Base-by-base conservation (phyloP, 2,113 vertebrate species). In the Geococcyx californianus region DNA sequence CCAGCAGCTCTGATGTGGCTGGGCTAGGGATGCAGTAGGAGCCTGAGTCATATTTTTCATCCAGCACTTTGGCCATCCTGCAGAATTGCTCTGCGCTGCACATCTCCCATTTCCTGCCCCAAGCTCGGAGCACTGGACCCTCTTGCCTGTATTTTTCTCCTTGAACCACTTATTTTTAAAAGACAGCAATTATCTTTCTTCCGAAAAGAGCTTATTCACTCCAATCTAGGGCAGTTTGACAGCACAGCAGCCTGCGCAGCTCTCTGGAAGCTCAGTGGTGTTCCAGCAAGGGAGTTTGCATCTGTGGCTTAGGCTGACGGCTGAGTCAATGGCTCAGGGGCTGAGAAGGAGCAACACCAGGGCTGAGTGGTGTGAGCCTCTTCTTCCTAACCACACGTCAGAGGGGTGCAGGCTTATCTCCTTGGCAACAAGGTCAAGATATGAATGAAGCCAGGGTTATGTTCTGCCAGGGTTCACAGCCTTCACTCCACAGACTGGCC, bases 141-240 rank as follows among this genome's bases (percentile, higher is more conserved):
- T 70, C 34, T 63, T 72, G 59, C 64, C 60, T 84, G 75, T 0
- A 6, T 68, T 90, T 93, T 94, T 95, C 93, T 97, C 93, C 96
- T 96, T 97, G 95, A 97, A 96, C 93, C 94, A 96, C 79, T 94
- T 95, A 93, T 56, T 86, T 95, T 66, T 90, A 92, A 95, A 96
- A 68, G 93, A 95, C 85, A 96, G 49, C 76, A 95, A 77, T 86
- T 95, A 89, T 38, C 40, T 93, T 36, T 25, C 63, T 73, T 84
- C 62, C 59, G 63, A 55, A 94, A 72, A 73, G 83, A 91, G 83
- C 64, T 78, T 70, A 51, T 84, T 84, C 0, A 0, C 66, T 93
- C 52, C 79, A 75, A 96, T 96, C 64, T 96, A 95, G 92, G 94
- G 79, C 90, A 95, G 75, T 70, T 64, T 78, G 92, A 7, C 34